Percentiles rank a stretch among this genome's conserved stretches.
phyloP scores from a whole-genome alignment of 1,140 invertebrate species.

The Capitella teleta region DNA sequence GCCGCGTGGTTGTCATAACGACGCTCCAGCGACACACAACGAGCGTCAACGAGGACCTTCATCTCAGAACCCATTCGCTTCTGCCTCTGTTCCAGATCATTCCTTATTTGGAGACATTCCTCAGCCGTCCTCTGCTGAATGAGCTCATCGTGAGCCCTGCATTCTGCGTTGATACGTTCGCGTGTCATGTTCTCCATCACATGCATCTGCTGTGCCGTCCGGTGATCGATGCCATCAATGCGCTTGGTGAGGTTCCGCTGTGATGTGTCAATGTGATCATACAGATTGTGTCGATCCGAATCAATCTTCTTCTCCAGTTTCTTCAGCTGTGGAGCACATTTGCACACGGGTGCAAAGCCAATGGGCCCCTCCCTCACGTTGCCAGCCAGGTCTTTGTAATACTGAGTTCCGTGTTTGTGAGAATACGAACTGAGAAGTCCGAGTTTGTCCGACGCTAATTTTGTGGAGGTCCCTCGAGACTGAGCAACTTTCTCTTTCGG shows the following conservation, averaged over 20 bases:
- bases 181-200: slow-evolving; percentile 22
- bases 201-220: slow-evolving; percentile 61
- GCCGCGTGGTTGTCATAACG: slow-evolving; percentile 30
- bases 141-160: slow-evolving; percentile 18
- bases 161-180: slow-evolving; percentile 22
- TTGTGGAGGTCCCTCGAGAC: slow-evolving; percentile 42
- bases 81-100: slow-evolving; percentile 14
- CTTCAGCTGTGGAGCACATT: slow-evolving; percentile 69
- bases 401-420: slow-evolving; percentile 77
- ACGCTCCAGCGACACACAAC: slow-evolving; percentile 24
- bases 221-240: slow-evolving; percentile 62
- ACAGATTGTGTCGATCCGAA: slow-evolving; percentile 70
- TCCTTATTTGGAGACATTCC: slow-evolving; percentile 18
- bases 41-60: slow-evolving; percentile 26
- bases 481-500: background rate
- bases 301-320: slow-evolving; percentile 77
- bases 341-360: slow-evolving; percentile 73
- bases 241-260: slow-evolving; percentile 68
- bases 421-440: slow-evolving; percentile 64
- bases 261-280: slow-evolving; percentile 68
- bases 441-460: slow-evolving; percentile 67
- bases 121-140: slow-evolving; percentile 15
- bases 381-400: slow-evolving; percentile 87
- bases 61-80: slow-evolving; percentile 20
- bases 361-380: slow-evolving; percentile 79